phyloP scores from a whole-genome alignment of 2,888 invertebrate species.

The Bhutanitis thaidina region DNA sequence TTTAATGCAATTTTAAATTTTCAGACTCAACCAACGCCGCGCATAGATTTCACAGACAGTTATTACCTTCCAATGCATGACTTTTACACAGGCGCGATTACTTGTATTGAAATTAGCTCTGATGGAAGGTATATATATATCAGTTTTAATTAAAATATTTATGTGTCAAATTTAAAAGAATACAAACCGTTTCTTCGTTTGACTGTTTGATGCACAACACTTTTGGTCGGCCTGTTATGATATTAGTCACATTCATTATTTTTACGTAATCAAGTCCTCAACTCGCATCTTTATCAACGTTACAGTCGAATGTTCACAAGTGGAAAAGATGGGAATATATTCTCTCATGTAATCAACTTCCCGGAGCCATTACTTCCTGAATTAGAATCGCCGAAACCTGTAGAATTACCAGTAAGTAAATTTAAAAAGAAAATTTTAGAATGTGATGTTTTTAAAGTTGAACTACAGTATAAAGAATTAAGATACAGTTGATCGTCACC shows the following conservation, averaged over 20 bases:
- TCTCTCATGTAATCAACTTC: slow-evolving; percentile 82
- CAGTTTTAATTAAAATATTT: not conserved
- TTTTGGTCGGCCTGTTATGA: no score
- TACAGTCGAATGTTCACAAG: slow-evolving; percentile 77
- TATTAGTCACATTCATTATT: no score
- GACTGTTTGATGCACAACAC: no score
- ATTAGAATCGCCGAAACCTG: slow-evolving; percentile 22
- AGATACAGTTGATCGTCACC: no score
- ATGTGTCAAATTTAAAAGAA: no score
- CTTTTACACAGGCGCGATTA: slow-evolving; percentile 83
- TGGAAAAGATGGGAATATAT: slow-evolving; percentile 89
- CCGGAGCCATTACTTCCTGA: slow-evolving; percentile 43
- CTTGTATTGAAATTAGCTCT: slow-evolving; percentile 81
- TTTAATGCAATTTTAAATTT: not conserved
- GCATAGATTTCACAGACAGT: slow-evolving; percentile 77
- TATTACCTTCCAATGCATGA: slow-evolving; percentile 88
- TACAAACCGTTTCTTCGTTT: no score
- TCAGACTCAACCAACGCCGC: slow-evolving; percentile 62
- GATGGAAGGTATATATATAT: slow-evolving; percentile 75
- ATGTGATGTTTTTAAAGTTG: no score
- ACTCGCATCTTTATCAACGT: slow-evolving; percentile 10
- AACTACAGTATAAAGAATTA: no score
- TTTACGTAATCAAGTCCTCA: no score
- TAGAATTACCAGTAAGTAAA: slow-evolving; percentile 41
- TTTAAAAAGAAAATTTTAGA: no score